Percentiles rank a stretch among this genome's conserved stretches.
Conservation (phyloP, 2,888 invertebrate species). For the Epinotia demarniana region DNA sequence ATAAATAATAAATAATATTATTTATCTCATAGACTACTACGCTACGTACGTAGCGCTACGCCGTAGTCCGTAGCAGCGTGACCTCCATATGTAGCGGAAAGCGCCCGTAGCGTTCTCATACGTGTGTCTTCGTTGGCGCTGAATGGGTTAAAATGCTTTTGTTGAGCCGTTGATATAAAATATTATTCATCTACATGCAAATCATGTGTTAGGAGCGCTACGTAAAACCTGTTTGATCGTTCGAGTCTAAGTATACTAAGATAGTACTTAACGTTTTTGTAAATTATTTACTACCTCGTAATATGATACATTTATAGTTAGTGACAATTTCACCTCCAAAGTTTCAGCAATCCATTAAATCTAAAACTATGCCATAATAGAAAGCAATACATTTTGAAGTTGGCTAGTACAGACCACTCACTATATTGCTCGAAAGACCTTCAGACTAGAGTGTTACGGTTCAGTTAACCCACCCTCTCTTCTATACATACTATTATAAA, state of each 20-base stretch:
- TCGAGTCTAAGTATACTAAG: neutral
- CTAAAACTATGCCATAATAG: conserved; percentile 32
- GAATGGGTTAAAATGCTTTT: too few relatives aligned
- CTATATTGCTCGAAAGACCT: conserved; percentile 28
- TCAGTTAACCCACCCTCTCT: conserved; percentile 23
- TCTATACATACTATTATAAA: conserved; percentile 1
- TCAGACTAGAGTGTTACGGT: conserved; percentile 21
- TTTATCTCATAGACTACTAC: too few relatives aligned
- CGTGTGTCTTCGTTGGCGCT: too few relatives aligned
- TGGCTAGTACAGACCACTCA: conserved; percentile 30
- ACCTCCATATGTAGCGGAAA: too few relatives aligned
- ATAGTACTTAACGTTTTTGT: neutral
- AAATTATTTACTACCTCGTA: neutral
- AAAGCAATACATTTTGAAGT: conserved; percentile 34
- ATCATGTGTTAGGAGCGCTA: too few relatives aligned
- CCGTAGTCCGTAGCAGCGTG: too few relatives aligned
- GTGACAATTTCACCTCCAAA: conserved; percentile 28
- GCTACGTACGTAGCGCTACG: too few relatives aligned
- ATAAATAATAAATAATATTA: too few relatives aligned
- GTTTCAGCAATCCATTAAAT: conserved; percentile 31
- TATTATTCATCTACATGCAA: too few relatives aligned
- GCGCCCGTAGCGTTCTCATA: too few relatives aligned
- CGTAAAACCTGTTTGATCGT: too few relatives aligned
- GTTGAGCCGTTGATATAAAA: too few relatives aligned
- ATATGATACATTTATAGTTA: conserved; percentile 9